Conservation (phyloP, 2,797 vertebrate genomes). For the Bovichtus diacanthus region DNA sequence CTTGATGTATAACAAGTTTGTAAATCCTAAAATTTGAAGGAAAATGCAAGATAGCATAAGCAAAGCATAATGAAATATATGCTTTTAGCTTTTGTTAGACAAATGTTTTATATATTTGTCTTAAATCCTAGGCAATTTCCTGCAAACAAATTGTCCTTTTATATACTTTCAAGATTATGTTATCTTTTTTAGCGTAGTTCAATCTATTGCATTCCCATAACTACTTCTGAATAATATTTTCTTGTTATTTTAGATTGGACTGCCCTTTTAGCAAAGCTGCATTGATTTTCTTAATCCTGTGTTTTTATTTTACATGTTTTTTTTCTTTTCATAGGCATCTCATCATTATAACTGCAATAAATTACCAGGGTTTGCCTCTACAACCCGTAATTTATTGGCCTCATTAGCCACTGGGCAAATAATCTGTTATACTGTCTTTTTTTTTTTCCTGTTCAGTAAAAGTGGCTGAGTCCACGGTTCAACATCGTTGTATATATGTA, state of each 20-base stretch:
- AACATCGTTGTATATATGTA: constrained; percentile 95
- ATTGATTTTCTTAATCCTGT: constrained; percentile 76
- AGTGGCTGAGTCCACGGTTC: constrained; percentile 85
- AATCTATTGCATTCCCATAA: constrained; percentile 21
- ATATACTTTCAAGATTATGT: constrained; percentile 30
- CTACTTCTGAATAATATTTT: constrained; percentile 18
- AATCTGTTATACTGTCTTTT: constrained; percentile 87
- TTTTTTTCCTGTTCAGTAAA: constrained; percentile 72
- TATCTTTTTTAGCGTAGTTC: constrained; percentile 28
- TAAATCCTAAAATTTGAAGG: constrained; percentile 20
- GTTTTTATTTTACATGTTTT: constrained; percentile 76
- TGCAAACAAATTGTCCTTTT: constrained; percentile 39
- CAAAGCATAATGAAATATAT: constrained; percentile 14
- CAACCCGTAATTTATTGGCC: constrained; percentile 97
- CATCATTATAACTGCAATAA: constrained; percentile 93
- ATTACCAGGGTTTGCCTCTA: constrained; percentile 89
- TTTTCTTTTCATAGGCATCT: constrained; percentile 89
- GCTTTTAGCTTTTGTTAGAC: constrained; percentile 11
- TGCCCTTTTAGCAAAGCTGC: constrained; percentile 92
- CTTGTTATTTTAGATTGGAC: constrained; percentile 49
- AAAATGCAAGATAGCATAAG: constrained; percentile 19
- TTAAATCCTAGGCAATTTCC: constrained; percentile 29
- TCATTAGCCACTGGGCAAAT: constrained; percentile 94
- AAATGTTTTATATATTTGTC: constrained; percentile 15
- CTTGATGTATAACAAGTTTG: constrained; percentile 15